Conservation (phyloP, 2,113 vertebrate species). For the Gambusia affinis region DNA sequence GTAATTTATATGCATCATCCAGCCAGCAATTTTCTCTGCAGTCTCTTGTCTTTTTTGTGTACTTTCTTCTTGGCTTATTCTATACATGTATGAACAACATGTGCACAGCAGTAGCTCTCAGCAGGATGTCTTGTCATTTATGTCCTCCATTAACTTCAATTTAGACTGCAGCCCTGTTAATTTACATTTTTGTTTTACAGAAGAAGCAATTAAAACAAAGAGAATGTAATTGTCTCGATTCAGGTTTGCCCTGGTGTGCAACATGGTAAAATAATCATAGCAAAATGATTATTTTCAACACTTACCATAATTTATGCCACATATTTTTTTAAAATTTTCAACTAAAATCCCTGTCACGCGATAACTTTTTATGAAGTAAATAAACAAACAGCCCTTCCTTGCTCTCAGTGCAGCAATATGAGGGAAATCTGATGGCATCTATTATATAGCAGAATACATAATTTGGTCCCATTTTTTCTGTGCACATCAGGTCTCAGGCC, state of each 20-base stretch:
- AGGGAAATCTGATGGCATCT: constrained; percentile 44
- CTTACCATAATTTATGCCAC: constrained; percentile 30
- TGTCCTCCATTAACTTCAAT: constrained; percentile 5
- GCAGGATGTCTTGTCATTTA: constrained; percentile 26
- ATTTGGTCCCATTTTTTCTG: constrained; percentile 47
- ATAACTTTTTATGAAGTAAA: constrained; percentile 60
- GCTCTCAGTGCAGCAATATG: constrained; percentile 43
- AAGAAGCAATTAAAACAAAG: not conserved
- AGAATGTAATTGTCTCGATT: not conserved
- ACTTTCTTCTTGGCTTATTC: constrained; percentile 5
- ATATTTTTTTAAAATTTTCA: constrained; percentile 27
- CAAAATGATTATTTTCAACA: constrained; percentile 25
- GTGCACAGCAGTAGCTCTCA: constrained; percentile 33
- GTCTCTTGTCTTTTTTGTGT: constrained; percentile 15
- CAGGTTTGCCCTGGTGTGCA: not conserved
- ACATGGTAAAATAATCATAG: constrained; percentile 15
- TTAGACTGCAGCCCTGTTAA: not conserved
- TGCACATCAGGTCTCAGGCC: constrained; percentile 31
- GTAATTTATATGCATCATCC: too few species aligned
- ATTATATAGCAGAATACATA: constrained; percentile 52
- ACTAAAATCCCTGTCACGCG: constrained; percentile 46
- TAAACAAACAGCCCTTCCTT: constrained; percentile 39
- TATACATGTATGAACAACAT: constrained; percentile 27
- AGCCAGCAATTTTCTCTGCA: not conserved
- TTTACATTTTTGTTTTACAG: constrained; percentile 16